A percentile compares a stretch with the other conserved stretches of the same genome.
These are phyloP conservation scores for Candidula unifasciata DNA, from an alignment of 2,888 invertebrate genomes.

Conservation along the genomic window DNA sequence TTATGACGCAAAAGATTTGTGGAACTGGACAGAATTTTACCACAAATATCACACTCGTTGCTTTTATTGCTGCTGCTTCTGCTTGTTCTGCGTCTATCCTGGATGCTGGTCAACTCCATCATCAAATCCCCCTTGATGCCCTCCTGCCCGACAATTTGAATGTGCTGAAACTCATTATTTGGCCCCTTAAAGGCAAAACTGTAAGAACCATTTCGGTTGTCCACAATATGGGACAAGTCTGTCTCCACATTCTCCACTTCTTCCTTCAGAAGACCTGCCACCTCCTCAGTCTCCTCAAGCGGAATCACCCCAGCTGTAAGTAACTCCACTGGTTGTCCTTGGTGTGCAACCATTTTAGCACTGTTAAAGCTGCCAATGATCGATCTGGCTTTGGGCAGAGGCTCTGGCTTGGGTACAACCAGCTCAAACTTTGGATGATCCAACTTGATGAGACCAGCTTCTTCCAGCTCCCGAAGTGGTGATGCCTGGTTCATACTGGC, in stretches of 20 bases:
- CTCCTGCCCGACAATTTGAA: constrained; percentile 48
- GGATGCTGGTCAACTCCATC: constrained; percentile 27
- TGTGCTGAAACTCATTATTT: constrained; percentile 51
- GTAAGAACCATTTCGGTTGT: constrained; percentile 42
- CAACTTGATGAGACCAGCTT: constrained; percentile 48
- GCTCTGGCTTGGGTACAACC: not conserved
- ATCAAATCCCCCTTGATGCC: constrained; percentile 42
- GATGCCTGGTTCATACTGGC: constrained; percentile 48
- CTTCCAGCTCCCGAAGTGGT: constrained; percentile 47
- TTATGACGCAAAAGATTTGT: constrained; percentile 50
- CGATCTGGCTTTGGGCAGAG: not conserved
- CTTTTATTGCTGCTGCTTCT: constrained; percentile 26
- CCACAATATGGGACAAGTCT: constrained; percentile 42
- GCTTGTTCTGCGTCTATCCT: not conserved
- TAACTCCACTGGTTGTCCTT: not conserved
- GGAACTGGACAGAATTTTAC: constrained; percentile 47
- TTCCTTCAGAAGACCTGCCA: constrained; percentile 11
- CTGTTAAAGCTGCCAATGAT: not conserved
- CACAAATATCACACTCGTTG: constrained; percentile 51
- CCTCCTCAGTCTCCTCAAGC: constrained; percentile 24
- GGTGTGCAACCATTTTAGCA: constrained; percentile 1
- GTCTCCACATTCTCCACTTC: constrained; percentile 22
- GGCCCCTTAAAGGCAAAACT: constrained; percentile 50
- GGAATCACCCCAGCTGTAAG: constrained; percentile 21
- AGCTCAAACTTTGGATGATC: constrained; percentile 38